A percentile compares a stretch with the other conserved stretches of the same genome.
phyloP scores from a whole-genome alignment of 2,888 invertebrate genomes.

The Nysson spinosus region DNA sequence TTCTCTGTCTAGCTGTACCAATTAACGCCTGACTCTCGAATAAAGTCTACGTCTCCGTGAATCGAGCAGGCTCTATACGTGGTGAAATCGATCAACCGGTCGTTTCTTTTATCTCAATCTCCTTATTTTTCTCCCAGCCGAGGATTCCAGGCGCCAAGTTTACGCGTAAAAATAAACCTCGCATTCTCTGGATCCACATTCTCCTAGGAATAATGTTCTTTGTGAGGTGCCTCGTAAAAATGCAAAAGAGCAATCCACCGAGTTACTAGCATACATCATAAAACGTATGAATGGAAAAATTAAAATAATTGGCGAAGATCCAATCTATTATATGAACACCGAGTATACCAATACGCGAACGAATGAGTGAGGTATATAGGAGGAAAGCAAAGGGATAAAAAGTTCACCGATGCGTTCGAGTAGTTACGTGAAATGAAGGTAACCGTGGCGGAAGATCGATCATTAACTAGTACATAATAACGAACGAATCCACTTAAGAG shows the following conservation, averaged over 20 bases:
- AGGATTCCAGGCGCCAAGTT: not conserved
- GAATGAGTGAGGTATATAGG: not conserved
- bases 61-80: not conserved
- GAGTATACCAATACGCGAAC: not conserved
- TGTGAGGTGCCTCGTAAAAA: too few relatives aligned
- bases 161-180: not conserved
- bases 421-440: not conserved
- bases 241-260: too few relatives aligned
- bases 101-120: constrained; percentile 9
- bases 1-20: too few relatives aligned
- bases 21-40: not conserved
- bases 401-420: not conserved
- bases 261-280: too few relatives aligned
- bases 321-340: not conserved
- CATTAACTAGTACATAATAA: constrained; percentile 21
- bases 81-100: constrained; percentile 24
- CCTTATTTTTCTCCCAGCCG: not conserved
- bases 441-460: constrained; percentile 6
- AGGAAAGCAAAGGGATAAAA: not conserved
- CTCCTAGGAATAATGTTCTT: too few relatives aligned
- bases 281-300: too few relatives aligned
- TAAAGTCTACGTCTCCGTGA: not conserved
- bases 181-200: not conserved
- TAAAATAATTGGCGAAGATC: too few relatives aligned
- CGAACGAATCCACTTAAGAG: constrained; percentile 15